phyloP scores from a whole-genome alignment of 2,797 vertebrate genomes.

The Loris lydekkerianus region DNA sequence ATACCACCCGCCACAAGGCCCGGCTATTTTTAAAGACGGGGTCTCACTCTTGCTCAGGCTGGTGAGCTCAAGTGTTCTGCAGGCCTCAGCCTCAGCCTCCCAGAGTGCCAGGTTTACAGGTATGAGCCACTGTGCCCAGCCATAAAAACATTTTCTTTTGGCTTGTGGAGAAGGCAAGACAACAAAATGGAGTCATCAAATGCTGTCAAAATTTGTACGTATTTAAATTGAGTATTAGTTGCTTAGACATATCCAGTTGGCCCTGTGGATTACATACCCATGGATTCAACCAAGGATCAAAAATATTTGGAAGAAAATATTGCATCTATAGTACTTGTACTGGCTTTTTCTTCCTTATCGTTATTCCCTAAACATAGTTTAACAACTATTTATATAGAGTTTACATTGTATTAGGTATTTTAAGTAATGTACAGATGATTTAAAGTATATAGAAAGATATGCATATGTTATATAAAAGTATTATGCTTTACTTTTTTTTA shows the following conservation, averaged over 20 bases:
- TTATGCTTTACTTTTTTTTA: not conserved
- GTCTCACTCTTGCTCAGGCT: no score
- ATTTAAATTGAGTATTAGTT: not conserved
- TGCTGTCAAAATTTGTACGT: not conserved
- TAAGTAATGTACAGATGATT: not conserved
- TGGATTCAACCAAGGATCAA: not conserved
- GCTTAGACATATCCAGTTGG: not conserved
- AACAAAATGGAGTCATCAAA: not conserved
- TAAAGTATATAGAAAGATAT: not conserved
- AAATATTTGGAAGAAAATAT: not conserved
- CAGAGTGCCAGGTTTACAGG: no score
- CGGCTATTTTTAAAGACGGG: no score
- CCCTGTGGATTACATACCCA: not conserved
- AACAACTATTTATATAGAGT: not conserved
- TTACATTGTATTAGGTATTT: not conserved
- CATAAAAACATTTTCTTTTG: not conserved
- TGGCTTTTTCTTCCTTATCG: not conserved
- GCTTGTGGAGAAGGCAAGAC: not conserved
- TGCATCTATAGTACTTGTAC: not conserved
- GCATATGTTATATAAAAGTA: not conserved
- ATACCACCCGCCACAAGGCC: no score
- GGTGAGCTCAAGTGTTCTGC: no score
- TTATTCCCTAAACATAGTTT: not conserved
- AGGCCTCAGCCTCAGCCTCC: no score
- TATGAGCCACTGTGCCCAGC: no score